Base-by-base conservation (phyloP, 1,140 invertebrate species). In the Mercenaria mercenaria region DNA sequence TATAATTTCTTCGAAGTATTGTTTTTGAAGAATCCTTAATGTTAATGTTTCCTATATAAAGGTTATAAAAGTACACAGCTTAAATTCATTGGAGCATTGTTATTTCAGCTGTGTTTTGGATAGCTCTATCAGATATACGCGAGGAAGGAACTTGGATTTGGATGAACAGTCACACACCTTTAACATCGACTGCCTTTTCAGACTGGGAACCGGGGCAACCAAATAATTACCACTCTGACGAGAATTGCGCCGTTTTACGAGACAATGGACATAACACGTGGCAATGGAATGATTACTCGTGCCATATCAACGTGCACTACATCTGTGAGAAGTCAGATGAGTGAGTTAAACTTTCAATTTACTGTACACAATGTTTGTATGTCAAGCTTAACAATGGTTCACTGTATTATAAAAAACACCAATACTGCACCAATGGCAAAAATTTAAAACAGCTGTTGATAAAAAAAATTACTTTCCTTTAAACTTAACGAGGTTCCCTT, bases 151-250 rank as follows among this genome's bases (percentile, higher is more conserved):
- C 26, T 2, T 86, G 67, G 83, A 39, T 76, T 3, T 86, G 69
- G 83, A 86, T 76, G 83, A 59, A n/a, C 50, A 72, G 64, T n/a
- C n/a, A 74, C 18, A 20, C 1, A 3, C 43, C 67, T 26, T 29
- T 86, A 11, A 56, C 26, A 15, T 23, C 26, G 0, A 18, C 47
- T 20, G 10, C 41, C 6, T 86, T 50, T 37, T 39, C 50, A 29
- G 41, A 76, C 11, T 86, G 69, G 83, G 23, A 10, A 26, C 50
- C 83, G 20, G 83, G 83, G 10, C 39, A 86, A 64, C 83, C 83
- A 59, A 56, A 86, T 34, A 86, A 64, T 76, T 0, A 29, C 26
- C 13, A 69, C 23, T 18, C 37, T 1, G 72, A 76, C n/a, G 39
- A 76, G 39, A 76, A 76, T 26, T 76, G 72, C 47, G 72, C 72